Percentiles rank a stretch among this genome's conserved stretches.
These are phyloP conservation scores for Latrodectus geometricus DNA, from an alignment of 1,140 invertebrate genomes.

Conservation along the genomic window DNA sequence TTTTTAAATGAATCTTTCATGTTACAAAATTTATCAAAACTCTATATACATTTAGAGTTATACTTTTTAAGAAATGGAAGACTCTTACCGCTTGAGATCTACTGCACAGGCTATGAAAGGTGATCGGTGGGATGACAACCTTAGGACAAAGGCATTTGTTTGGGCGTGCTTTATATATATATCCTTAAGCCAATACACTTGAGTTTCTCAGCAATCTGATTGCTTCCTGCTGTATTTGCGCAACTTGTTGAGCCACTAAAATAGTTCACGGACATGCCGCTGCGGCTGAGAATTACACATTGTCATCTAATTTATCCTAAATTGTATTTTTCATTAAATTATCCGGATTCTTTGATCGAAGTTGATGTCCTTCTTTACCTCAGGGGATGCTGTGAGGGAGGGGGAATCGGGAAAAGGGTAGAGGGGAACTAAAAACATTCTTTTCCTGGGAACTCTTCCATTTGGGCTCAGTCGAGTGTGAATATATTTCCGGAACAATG, in stretches of 20 bases:
- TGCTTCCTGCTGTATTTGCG: slow-evolving; percentile 34
- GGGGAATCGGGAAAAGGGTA: not conserved
- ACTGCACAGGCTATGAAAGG: too few relatives aligned
- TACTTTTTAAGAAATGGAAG: too few relatives aligned
- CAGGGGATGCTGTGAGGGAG: slow-evolving; percentile 14
- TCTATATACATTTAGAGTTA: too few relatives aligned
- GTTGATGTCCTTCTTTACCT: slow-evolving; percentile 42
- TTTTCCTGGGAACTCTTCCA: slow-evolving; percentile 44
- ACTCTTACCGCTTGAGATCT: too few relatives aligned
- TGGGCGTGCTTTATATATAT: slow-evolving; percentile 1
- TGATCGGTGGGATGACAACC: too few relatives aligned
- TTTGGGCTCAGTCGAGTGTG: slow-evolving; percentile 37
- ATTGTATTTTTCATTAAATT: slow-evolving; percentile 53
- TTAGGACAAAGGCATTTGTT: too few relatives aligned
- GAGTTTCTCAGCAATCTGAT: not conserved
- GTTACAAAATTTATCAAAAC: too few relatives aligned
- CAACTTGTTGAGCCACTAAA: slow-evolving; percentile 47
- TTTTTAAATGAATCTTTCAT: too few relatives aligned
- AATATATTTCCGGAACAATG: slow-evolving; percentile 27
- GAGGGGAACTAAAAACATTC: not conserved
- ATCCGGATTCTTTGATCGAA: slow-evolving; percentile 19
- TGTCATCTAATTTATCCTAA: slow-evolving; percentile 45
- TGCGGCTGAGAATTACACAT: not conserved
- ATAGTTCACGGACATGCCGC: slow-evolving; percentile 8
- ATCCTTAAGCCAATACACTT: slow-evolving; percentile 4